Base-by-base conservation (phyloP, 2,888 invertebrate genomes). In the Pammene fasciana region DNA sequence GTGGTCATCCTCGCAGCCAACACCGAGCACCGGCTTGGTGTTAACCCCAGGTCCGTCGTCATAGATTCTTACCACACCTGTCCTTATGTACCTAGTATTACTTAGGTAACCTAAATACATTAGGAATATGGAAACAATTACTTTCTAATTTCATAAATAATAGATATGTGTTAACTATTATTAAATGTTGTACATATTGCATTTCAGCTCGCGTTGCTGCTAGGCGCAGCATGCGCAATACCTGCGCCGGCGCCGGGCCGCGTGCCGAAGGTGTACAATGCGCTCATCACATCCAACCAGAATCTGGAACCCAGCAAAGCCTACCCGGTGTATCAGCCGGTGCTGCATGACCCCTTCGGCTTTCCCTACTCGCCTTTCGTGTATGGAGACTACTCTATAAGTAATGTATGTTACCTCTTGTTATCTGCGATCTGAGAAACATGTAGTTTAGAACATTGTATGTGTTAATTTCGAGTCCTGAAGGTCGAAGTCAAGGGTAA, bases 181-280 rank as follows among this genome's bases (percentile, higher is more conserved):
- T 1, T 26, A 18, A 26, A 11, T 50, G 5, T 26, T 26, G 13
- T 50, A 11, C 11, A 9, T 38, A 18, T 48, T 18, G 46, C 48
- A 57, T 82, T 87, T 46, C 89, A 92, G 92, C 77, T 89, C 46
- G 74, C 88, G 72, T 70, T 81, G 5, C 52, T 85, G 45, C 68
- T 87, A 45, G 75, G 79, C 10, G 75, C 78, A 2, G 80, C 79
- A 16, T 50, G 76, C 4, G 78, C 85, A 5, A 88, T 84, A 2
- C 86, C 88, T 3, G 92, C 93, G 4, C 91, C 94, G 0, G 92
- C 93, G 5, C 91, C 94, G 0, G 93, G 94, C 38, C 94, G 95
- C 72, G 93, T 95, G 0, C 96, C 96, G 0, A 95, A 95, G 83
- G 95, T 96, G 43, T 96, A 96, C 91, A 96, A 96, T 83, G 96